Evolutionary conservation across 2,888 invertebrate genomes (phyloP).

Genomic region (Polia nebulosa): DNA sequence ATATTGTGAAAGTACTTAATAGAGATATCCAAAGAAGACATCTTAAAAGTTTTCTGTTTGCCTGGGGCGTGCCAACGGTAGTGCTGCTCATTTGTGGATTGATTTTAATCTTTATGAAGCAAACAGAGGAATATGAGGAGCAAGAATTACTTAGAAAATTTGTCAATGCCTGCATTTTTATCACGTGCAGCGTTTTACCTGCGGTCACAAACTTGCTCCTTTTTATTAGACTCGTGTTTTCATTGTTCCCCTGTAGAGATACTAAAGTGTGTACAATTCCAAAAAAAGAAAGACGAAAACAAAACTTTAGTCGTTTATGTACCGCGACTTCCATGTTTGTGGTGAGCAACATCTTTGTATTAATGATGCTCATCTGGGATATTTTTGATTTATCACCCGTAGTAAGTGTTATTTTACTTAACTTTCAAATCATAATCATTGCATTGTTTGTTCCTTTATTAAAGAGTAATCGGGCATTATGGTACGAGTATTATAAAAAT

Average conservation of each 20-base stretch:
- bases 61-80: constrained; percentile 26
- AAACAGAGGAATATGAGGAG: not conserved
- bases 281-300: constrained; percentile 2
- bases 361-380: constrained; percentile 13
- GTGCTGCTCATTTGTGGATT: not conserved
- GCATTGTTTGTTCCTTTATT: constrained; percentile 23
- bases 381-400: not conserved
- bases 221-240: constrained; percentile 25
- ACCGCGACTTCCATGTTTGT: constrained; percentile 19
- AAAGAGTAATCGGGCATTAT: constrained; percentile 9
- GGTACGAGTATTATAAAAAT: constrained; percentile 17
- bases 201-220: constrained; percentile 20
- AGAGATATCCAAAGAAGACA: constrained; percentile 14
- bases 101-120: not conserved
- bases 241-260: constrained; percentile 15
- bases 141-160: not conserved
- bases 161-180: not conserved
- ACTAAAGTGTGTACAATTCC: not conserved
- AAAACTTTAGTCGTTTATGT: constrained; percentile 15
- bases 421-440: constrained; percentile 1
- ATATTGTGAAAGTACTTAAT: constrained; percentile 40
- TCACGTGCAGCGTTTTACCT: constrained; percentile 10
- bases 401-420: not conserved
- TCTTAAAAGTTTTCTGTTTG: constrained; percentile 34
- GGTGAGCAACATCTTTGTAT: constrained; percentile 8